Evolutionary conservation across 2,797 vertebrate genomes (phyloP).

Genomic region (Numenius phaeopus): DNA sequence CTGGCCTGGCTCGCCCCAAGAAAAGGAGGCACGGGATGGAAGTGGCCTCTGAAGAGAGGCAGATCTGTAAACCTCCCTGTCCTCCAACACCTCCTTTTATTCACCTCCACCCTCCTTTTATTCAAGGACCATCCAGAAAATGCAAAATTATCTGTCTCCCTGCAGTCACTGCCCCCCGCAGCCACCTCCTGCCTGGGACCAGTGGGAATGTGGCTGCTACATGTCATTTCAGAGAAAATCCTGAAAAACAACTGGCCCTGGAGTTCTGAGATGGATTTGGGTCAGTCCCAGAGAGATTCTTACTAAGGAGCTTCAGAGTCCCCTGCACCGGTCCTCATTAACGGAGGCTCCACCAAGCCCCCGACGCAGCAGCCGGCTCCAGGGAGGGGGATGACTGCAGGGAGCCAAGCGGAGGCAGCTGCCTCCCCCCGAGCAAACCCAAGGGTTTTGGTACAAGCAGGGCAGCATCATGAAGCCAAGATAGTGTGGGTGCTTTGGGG

Average conservation of each 20-base stretch:
- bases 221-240: background rate
- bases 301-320: background rate
- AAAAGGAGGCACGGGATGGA: background rate
- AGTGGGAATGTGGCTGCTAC: accelerated
- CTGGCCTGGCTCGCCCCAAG: background rate
- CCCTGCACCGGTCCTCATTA: conserved; percentile 24
- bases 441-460: background rate
- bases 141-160: background rate
- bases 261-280: conserved; percentile 36
- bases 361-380: accelerated
- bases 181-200: background rate
- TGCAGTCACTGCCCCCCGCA: background rate
- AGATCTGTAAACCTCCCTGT: background rate
- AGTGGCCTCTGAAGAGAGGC: background rate
- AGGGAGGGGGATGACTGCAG: accelerated
- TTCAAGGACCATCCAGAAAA: background rate
- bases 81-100: background rate
- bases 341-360: background rate
- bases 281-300: conserved; percentile 48
- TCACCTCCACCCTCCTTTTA: background rate
- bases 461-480: background rate
- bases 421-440: background rate
- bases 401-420: accelerated
- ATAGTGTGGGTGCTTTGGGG: background rate
- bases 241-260: background rate